Conservation (phyloP, 2,113 vertebrate genomes). For the Gallinago media region DNA sequence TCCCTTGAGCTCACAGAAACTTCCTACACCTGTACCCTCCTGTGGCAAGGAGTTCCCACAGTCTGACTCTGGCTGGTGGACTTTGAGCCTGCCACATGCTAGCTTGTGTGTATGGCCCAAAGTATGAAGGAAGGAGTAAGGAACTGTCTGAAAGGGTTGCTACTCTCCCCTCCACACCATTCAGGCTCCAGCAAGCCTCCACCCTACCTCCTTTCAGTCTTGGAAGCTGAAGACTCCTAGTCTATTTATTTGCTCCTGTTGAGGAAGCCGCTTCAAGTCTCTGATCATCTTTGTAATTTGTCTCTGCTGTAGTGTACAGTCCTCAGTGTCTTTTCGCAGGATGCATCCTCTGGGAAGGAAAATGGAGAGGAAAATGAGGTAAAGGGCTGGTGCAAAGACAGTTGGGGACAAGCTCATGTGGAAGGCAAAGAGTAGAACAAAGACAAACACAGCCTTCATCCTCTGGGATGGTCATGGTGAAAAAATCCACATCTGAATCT, state of each 20-base stretch:
- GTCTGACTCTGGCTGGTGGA: not conserved
- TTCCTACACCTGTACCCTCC: not conserved
- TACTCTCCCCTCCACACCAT: not conserved
- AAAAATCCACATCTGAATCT: not conserved
- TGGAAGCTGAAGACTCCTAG: rapidly evolving
- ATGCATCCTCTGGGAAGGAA: not conserved
- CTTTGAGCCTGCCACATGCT: rapidly evolving
- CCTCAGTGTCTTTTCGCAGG: not conserved
- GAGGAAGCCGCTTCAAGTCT: not conserved
- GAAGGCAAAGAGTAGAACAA: not conserved
- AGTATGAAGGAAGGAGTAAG: not conserved
- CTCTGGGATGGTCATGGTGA: not conserved
- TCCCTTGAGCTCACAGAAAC: not conserved
- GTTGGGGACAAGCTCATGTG: not conserved
- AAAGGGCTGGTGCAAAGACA: not conserved
- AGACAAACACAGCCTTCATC: not conserved
- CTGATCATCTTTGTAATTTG: not conserved
- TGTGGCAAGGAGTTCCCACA: not conserved
- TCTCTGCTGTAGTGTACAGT: not conserved
- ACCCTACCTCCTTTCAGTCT: not conserved
- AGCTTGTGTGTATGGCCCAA: not conserved
- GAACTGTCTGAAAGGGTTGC: not conserved
- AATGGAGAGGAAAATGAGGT: not conserved
- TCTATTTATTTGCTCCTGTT: not conserved
- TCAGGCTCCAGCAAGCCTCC: not conserved